Percentiles rank a stretch among this genome's conserved stretches.
Evolutionary conservation across 1,140 invertebrate species (phyloP).

Genomic region (Drosophila tristis): DNA sequence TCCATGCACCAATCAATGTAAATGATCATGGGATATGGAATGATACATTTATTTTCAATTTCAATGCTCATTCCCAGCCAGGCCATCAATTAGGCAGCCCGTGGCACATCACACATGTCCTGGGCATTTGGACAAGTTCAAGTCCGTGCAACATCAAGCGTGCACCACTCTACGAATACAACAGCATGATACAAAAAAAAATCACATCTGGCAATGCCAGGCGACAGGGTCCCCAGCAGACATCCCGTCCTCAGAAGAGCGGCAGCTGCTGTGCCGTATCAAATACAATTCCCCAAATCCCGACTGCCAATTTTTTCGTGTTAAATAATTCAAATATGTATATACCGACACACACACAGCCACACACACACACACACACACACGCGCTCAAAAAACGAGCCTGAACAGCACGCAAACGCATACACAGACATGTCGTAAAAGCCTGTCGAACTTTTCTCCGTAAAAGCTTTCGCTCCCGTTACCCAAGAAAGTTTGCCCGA

Average conservation of each 20-base stretch:
- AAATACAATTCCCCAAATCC: constrained; percentile 72
- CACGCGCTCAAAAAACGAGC: neutral
- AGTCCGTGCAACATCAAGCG: constrained; percentile 29
- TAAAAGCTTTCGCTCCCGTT: constrained; percentile 71
- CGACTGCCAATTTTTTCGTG: constrained; percentile 74
- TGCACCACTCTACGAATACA: neutral
- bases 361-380: constrained; percentile 7
- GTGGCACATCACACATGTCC: neutral
- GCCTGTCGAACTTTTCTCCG: constrained; percentile 54
- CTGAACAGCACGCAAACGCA: constrained; percentile 22
- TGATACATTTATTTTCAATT: constrained; percentile 6
- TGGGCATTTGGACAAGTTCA: constrained; percentile 62
- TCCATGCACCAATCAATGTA: constrained; percentile 2
- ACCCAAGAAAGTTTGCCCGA: constrained; percentile 41
- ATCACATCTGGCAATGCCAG: constrained; percentile 69
- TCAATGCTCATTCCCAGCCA: neutral
- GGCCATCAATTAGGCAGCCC: constrained; percentile 19
- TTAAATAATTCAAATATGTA: constrained; percentile 69
- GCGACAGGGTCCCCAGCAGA: constrained; percentile 23
- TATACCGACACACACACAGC: constrained; percentile 25
- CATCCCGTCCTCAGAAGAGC: constrained; percentile 1
- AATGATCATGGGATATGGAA: neutral
- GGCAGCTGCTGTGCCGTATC: constrained; percentile 34
- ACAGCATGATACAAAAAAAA: neutral
- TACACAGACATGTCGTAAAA: neutral